phyloP scores from a whole-genome alignment of 2,113 vertebrate genomes.

The Edolisoma coerulescens region DNA sequence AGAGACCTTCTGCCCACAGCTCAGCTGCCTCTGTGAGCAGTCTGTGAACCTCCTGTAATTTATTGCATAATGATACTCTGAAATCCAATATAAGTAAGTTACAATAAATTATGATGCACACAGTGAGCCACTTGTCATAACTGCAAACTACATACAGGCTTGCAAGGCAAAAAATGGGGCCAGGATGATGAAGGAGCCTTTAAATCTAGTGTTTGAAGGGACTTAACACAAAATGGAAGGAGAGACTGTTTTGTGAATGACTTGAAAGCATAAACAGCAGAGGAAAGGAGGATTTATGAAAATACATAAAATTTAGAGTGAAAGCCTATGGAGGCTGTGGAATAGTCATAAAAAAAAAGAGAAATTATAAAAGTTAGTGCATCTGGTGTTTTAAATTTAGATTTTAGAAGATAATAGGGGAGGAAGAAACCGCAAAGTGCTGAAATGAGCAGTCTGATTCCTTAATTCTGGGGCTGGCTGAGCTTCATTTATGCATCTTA shows the following conservation, averaged over 20 bases:
- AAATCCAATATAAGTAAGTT: not conserved
- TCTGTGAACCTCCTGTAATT: not conserved
- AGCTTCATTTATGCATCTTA: not conserved
- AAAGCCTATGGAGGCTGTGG: not conserved
- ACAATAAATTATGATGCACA: not conserved
- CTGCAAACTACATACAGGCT: not conserved
- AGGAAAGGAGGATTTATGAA: not conserved
- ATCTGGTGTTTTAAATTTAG: not conserved
- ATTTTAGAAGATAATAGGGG: not conserved
- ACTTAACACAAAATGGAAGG: not conserved
- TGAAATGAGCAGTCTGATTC: not conserved
- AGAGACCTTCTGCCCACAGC: not conserved
- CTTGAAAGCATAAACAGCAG: not conserved
- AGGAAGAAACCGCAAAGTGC: not conserved
- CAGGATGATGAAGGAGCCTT: not conserved
- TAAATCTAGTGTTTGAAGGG: not conserved
- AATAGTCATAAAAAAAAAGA: not conserved
- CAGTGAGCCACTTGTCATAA: not conserved
- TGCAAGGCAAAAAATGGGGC: not conserved
- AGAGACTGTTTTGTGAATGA: not conserved
- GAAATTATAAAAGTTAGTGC: not conserved
- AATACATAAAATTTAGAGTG: not conserved
- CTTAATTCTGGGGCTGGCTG: not conserved
- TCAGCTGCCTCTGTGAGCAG: not conserved
- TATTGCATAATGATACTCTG: not conserved